Evolutionary conservation across 1,140 invertebrate genomes (phyloP), one percentile per base, ranked within the genome.

Genomic region (Coptotermes formosanus): DNA sequence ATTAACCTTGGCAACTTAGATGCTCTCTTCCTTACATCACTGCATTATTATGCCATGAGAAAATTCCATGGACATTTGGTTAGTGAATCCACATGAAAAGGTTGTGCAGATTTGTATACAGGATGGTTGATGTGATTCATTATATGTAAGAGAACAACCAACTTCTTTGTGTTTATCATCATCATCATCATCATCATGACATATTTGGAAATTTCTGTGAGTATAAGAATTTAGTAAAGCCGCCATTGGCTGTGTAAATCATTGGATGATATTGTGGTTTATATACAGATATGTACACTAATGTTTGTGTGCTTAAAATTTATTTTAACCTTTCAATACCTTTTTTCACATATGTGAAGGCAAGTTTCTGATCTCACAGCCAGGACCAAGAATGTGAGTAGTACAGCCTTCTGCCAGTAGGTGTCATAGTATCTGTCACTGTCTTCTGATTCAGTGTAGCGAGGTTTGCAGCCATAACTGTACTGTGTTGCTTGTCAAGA

Each of bases 171-270:
- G 4, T 7, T 64, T 23, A 16, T 30, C 64, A 75, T 75, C n/a
- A 30, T n/a, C 59, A 64, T 64, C 25, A 64, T n/a, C 59, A 64
- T n/a, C 25, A 2, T 16, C 12, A 64, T 64, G 25, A 64, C 7
- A 21, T 75, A 75, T 75, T 75, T 30, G 1, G 0, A 75, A 75
- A 75, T 30, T 9, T 64, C 7, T 75, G 64, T 75, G 64, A 75
- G 14, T 25, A 75, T 75, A 75, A 75, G 8, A 75, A 30, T 16
- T 75, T 75, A 75, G 64, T 30, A 55, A 8, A 30, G n/a, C n/a
- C 30, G 64, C 64, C 64, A 75, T 75, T 75, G 64, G 64, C 64
- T 75, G n/a, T 75, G 64, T 75, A 75, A 75, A 75, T 25, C 64
- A 30, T 75, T 75, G 52, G 64, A 75, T 75, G 64, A 75, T 75